phyloP scores from a whole-genome alignment of 2,797 vertebrate genomes.

The Phataginus tricuspis region DNA sequence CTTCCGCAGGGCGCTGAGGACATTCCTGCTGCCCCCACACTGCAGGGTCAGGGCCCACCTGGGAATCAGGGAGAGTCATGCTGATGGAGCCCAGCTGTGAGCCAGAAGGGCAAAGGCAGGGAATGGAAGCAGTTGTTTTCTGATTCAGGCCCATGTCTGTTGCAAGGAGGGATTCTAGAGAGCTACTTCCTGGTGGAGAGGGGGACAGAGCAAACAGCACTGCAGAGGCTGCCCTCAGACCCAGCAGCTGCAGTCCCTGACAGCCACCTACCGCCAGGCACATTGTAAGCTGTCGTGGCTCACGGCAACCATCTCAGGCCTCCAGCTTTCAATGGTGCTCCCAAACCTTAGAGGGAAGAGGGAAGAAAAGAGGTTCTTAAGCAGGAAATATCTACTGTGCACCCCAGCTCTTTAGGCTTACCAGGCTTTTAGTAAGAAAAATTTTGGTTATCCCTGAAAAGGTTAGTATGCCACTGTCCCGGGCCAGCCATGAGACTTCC shows the following conservation, averaged over 20 bases:
- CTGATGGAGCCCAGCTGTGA: neutral
- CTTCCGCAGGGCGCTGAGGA: slow-evolving; percentile 86
- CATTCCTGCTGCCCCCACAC: slow-evolving; percentile 87
- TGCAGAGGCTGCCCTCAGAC: neutral
- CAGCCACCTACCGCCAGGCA: slow-evolving; percentile 87
- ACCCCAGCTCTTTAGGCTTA: neutral
- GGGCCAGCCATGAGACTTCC: neutral
- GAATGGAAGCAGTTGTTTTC: neutral
- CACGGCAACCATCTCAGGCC: slow-evolving; percentile 83
- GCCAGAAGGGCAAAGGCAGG: neutral
- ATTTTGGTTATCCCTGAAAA: neutral
- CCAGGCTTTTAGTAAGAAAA: neutral
- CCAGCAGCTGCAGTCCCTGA: rapidly evolving
- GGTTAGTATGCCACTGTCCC: neutral
- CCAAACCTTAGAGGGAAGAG: slow-evolving; percentile 85
- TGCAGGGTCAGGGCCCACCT: slow-evolving; percentile 88
- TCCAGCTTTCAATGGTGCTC: slow-evolving; percentile 86
- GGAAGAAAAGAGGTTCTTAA: neutral
- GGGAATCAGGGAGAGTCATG: slow-evolving; percentile 26
- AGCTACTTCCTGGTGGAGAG: neutral
- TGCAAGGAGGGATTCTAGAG: neutral
- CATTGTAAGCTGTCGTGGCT: slow-evolving; percentile 86
- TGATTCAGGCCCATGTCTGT: neutral
- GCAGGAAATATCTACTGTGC: rapidly evolving
- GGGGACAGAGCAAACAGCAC: neutral